phyloP scores from a whole-genome alignment of 1,140 invertebrate genomes.

The Steinernema khuongi region DNA sequence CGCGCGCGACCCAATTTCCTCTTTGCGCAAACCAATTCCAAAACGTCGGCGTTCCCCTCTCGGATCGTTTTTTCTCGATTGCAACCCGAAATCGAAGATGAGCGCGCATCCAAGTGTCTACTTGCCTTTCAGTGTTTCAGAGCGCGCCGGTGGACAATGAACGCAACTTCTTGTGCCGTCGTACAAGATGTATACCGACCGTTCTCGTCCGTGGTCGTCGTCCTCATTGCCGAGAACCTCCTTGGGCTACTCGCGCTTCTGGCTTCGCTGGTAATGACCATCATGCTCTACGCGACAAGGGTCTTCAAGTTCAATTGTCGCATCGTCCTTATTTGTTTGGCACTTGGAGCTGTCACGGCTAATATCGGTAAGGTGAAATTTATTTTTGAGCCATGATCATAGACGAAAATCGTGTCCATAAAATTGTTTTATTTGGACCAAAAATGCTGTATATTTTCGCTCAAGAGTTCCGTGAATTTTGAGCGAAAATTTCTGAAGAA shows the following conservation, averaged over 20 bases:
- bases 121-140: conserved; percentile 2
- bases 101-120: neutral
- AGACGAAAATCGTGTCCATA: no score
- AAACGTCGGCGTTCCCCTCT: neutral
- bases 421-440: no score
- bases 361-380: conserved; percentile 3
- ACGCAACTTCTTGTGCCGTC: neutral
- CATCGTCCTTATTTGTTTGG: neutral
- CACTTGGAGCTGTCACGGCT: neutral
- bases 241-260: neutral
- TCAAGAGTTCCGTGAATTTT: no score
- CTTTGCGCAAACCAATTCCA: conserved; percentile 13
- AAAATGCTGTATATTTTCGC: no score
- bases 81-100: neutral
- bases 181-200: conserved; percentile 5
- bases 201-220: neutral
- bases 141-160: no score
- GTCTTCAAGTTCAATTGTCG: conserved; percentile 12
- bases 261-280: neutral
- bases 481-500: no score
- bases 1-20: conserved; percentile 2
- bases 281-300: conserved; percentile 10
- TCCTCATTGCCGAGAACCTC: neutral
- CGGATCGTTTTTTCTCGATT: neutral
- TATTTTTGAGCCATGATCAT: neutral